Evolutionary conservation across 2,113 vertebrate species (phyloP).

Genomic region (Entelurus aequoreus): DNA sequence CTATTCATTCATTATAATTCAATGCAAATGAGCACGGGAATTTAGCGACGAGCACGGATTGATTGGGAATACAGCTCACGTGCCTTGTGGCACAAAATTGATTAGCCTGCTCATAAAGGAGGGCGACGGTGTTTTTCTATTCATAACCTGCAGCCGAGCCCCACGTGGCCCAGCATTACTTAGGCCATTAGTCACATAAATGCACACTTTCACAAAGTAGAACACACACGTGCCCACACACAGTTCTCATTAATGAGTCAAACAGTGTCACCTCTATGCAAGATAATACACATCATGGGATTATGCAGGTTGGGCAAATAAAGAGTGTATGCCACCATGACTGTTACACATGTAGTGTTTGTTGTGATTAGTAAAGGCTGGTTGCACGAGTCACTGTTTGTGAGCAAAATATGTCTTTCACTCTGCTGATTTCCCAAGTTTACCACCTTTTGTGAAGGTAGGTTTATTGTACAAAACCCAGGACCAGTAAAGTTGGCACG

Average conservation of each 20-base stretch:
- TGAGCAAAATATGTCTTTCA: too few relatives aligned
- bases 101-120: constrained; percentile 47
- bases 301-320: too few relatives aligned
- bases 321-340: too few relatives aligned
- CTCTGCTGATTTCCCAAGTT: too few relatives aligned
- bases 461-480: too few relatives aligned
- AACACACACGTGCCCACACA: constrained; percentile 17
- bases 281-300: constrained; percentile 1
- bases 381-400: too few relatives aligned
- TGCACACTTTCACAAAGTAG: constrained; percentile 6
- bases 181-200: constrained; percentile 43
- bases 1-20: constrained; percentile 16
- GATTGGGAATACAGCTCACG: constrained; percentile 39
- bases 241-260: constrained; percentile 18
- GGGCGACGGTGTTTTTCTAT: constrained; percentile 41
- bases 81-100: constrained; percentile 44
- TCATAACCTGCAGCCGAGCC: constrained; percentile 37
- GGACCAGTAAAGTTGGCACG: too few relatives aligned
- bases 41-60: constrained; percentile 32
- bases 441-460: too few relatives aligned
- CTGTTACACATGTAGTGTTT: too few relatives aligned
- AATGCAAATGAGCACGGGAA: neutral
- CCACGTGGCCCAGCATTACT: constrained; percentile 46
- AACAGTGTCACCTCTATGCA: constrained; percentile 29
- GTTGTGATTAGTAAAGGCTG: too few relatives aligned